A percentile compares a stretch with the other conserved stretches of the same genome.
phyloP scores from a whole-genome alignment of 2,113 vertebrate genomes.

The Phyllostomus discolor region DNA sequence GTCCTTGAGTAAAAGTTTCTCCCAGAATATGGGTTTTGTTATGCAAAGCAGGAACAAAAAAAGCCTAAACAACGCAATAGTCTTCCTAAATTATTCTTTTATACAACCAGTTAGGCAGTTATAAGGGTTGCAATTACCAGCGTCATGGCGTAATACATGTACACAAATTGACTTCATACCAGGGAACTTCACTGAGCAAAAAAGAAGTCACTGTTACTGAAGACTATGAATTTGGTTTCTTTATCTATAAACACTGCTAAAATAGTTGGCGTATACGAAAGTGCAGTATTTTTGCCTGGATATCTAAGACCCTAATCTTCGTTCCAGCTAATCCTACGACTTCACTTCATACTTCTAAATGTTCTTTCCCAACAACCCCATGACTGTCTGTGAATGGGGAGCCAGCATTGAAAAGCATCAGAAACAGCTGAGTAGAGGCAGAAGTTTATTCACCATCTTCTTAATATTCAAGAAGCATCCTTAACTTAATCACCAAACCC shows the following conservation, averaged over 20 bases:
- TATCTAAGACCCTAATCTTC: neutral
- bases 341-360: neutral
- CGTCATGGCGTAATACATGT: neutral
- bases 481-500: constrained; percentile 4
- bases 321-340: neutral
- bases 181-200: neutral
- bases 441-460: neutral
- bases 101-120: neutral
- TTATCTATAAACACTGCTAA: neutral
- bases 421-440: neutral
- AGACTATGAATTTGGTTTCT: neutral
- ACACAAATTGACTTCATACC: neutral
- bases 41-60: neutral
- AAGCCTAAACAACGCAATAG: neutral
- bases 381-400: neutral
- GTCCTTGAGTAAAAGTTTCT: neutral
- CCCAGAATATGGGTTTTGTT: neutral
- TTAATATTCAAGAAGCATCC: neutral
- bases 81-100: neutral
- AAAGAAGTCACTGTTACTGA: neutral
- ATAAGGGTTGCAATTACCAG: neutral
- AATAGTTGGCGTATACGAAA: neutral
- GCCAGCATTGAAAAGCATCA: neutral
- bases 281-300: neutral
- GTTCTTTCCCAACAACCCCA: neutral